Conservation (phyloP, 2,888 invertebrate genomes). For the Augochlorella aurata region DNA sequence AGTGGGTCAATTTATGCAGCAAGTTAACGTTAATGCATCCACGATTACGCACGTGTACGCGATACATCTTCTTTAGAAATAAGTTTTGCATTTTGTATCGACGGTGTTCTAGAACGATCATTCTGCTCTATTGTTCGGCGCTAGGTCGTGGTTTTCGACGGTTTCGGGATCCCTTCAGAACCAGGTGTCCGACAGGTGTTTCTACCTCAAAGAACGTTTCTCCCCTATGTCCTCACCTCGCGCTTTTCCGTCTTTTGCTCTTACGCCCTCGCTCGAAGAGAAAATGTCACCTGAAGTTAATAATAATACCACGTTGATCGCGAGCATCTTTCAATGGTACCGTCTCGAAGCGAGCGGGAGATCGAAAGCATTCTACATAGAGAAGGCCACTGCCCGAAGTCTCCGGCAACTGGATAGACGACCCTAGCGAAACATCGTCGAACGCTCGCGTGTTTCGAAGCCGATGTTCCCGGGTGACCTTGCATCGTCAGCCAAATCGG, state of each 20-base stretch:
- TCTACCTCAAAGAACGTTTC: conserved; percentile 10
- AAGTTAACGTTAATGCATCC: background rate
- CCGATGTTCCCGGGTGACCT: conserved; percentile 16
- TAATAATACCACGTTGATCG: background rate
- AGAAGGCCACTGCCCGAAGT: conserved; percentile 16
- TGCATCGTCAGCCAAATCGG: conserved; percentile 28
- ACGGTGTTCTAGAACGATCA: background rate
- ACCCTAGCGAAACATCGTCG: background rate
- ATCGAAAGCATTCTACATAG: background rate
- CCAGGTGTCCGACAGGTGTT: conserved; percentile 50
- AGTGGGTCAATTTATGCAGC: conserved; percentile 21
- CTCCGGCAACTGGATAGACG: background rate
- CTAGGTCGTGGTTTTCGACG: background rate
- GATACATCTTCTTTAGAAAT: background rate
- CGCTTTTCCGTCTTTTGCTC: background rate
- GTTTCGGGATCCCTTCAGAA: background rate
- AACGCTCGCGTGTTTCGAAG: background rate
- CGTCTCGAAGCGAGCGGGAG: background rate
- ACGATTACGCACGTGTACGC: background rate
- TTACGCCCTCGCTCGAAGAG: background rate
- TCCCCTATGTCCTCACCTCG: background rate
- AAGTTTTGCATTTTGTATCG: background rate
- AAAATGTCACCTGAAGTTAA: background rate
- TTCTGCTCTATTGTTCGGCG: background rate
- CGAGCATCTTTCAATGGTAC: background rate